Conservation (phyloP, 2,888 invertebrate species). For the Megalurothrips usitatus region DNA sequence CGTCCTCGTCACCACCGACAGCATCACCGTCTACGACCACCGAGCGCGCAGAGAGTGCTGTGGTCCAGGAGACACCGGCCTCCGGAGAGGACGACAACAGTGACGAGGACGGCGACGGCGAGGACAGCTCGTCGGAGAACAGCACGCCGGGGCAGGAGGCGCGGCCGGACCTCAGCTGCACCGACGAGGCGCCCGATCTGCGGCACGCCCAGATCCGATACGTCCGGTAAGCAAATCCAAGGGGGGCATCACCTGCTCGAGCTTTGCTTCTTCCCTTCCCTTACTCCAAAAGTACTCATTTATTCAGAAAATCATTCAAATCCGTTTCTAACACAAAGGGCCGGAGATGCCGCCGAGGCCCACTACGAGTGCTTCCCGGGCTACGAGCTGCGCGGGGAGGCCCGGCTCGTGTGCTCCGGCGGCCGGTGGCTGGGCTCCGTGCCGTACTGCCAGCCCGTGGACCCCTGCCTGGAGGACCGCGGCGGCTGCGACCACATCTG, state of each 20-base stretch:
- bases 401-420: neutral
- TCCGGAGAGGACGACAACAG: neutral
- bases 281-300: too few relatives aligned
- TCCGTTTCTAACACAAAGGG: too few relatives aligned
- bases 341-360: conserved; percentile 5
- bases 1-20: neutral
- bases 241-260: neutral
- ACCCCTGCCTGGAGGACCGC: conserved; percentile 20
- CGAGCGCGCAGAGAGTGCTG: neutral
- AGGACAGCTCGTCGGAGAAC: neutral
- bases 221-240: neutral
- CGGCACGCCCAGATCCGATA: conserved; percentile 5
- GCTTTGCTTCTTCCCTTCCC: too few relatives aligned
- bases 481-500: conserved; percentile 23
- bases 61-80: neutral
- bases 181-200: neutral
- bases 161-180: neutral
- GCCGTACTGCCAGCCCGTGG: neutral
- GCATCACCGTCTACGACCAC: neutral
- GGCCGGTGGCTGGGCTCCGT: conserved; percentile 14
- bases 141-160: neutral
- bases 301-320: too few relatives aligned
- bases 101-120: neutral
- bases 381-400: neutral
- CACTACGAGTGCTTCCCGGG: conserved; percentile 13